A percentile compares a stretch with the other conserved stretches of the same genome.
These are phyloP conservation scores for Trissoscelio sp. DNA, from an alignment of 2,888 invertebrate genomes.

Conservation along the genomic window DNA sequence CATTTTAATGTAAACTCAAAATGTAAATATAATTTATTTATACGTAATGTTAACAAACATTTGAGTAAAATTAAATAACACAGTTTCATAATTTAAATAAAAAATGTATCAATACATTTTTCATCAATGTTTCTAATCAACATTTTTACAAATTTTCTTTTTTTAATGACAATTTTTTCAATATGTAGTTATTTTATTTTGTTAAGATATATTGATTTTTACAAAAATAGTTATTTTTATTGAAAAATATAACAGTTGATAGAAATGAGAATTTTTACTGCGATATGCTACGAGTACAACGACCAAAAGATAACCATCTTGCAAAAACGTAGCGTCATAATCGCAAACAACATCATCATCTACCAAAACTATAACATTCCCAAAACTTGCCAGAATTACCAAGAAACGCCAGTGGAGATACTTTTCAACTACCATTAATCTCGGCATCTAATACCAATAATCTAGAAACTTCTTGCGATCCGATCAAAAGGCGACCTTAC, in stretches of 20 bases:
- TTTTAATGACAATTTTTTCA: too few species aligned
- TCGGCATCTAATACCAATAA: slow-evolving; percentile 48
- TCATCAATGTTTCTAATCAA: too few species aligned
- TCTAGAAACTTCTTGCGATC: slow-evolving; percentile 40
- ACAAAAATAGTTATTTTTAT: too few species aligned
- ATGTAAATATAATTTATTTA: slow-evolving; percentile 1
- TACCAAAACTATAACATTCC: slow-evolving; percentile 16
- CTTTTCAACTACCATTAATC: slow-evolving; percentile 49
- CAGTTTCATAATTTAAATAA: too few species aligned
- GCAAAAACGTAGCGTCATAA: slow-evolving; percentile 21
- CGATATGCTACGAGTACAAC: not conserved
- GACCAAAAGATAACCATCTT: slow-evolving; percentile 19
- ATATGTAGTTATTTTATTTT: too few species aligned
- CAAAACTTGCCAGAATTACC: slow-evolving; percentile 20
- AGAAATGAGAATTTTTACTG: too few species aligned
- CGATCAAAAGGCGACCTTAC: slow-evolving; percentile 14
- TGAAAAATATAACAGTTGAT: too few species aligned
- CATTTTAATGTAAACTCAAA: slow-evolving; percentile 3
- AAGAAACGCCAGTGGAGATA: slow-evolving; percentile 19
- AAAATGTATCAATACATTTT: too few species aligned
- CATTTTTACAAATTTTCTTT: too few species aligned
- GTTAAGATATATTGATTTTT: too few species aligned
- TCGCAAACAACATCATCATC: slow-evolving; percentile 39
- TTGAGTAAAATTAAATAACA: too few species aligned
- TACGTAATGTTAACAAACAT: not conserved